These are phyloP conservation scores for Aldabrachelys gigantea DNA, from an alignment of 2,113 vertebrate genomes.

Conservation along the genomic window DNA sequence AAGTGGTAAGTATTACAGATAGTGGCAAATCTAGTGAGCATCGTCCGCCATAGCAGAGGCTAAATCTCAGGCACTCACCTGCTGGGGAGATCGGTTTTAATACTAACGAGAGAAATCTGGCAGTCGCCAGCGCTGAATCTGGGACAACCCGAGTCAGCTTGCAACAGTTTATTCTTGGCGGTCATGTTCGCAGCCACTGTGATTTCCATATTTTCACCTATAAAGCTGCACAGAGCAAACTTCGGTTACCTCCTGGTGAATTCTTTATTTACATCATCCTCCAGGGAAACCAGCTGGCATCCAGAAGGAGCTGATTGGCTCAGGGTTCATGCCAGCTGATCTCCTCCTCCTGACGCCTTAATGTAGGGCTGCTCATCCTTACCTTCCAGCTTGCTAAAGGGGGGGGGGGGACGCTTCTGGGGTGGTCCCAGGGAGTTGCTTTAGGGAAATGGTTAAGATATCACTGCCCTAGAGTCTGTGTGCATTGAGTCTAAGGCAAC, in stretches of 20 bases:
- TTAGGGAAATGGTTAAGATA: no score
- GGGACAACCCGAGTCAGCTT: accelerated
- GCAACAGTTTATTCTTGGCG: neutral
- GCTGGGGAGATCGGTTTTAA: slow-evolving; percentile 60
- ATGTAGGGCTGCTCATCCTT: neutral
- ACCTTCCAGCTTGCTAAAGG: neutral
- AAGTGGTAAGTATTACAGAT: accelerated
- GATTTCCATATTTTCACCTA: slow-evolving; percentile 50
- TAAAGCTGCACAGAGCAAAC: slow-evolving; percentile 50
- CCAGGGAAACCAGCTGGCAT: neutral
- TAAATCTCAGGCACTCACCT: slow-evolving; percentile 20
- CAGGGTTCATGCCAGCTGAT: neutral
- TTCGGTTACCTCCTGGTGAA: accelerated
- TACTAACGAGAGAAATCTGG: neutral
- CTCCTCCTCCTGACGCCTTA: neutral
- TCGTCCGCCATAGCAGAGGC: neutral
- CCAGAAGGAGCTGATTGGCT: neutral
- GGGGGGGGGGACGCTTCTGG: neutral
- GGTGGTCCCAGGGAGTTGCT: neutral
- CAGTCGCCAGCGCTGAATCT: slow-evolving; percentile 12
- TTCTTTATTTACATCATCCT: neutral
- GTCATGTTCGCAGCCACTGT: slow-evolving; percentile 43
- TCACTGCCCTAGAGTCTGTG: neutral
- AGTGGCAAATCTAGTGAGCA: accelerated
- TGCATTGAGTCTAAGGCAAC: neutral